Percentiles rank a stretch among this genome's conserved stretches.
Conservation (phyloP, 1,140 invertebrate genomes). For the Lordiphosa stackelbergi region DNA sequence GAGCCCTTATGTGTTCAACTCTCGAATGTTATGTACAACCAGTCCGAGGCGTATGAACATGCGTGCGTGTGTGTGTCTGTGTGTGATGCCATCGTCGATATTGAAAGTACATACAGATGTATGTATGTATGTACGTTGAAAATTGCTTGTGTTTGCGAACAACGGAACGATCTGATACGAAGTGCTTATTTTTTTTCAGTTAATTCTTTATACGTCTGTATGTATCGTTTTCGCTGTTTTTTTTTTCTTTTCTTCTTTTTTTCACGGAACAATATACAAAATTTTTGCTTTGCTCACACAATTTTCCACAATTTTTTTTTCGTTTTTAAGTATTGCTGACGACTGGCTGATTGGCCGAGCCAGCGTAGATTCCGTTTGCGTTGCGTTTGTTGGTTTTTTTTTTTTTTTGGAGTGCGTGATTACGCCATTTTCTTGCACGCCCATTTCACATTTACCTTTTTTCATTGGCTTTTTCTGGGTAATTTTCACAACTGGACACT, state of each 20-base stretch:
- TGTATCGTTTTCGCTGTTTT: slow-evolving; percentile 59
- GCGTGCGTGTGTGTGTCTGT: slow-evolving; percentile 53
- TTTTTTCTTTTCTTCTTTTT: slow-evolving; percentile 22
- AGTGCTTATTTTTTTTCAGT: slow-evolving; percentile 47
- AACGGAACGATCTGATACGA: slow-evolving; percentile 69
- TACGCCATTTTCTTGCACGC: slow-evolving; percentile 75
- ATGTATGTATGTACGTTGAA: slow-evolving; percentile 33
- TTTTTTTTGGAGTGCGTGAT: slow-evolving; percentile 68
- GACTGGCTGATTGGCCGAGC: slow-evolving; percentile 45
- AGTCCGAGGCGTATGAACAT: slow-evolving; percentile 37
- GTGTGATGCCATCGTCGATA: slow-evolving; percentile 74
- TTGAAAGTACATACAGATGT: slow-evolving; percentile 56
- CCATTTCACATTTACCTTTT: slow-evolving; percentile 66
- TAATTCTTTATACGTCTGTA: slow-evolving; percentile 52
- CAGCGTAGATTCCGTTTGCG: slow-evolving; percentile 60
- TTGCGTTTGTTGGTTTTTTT: slow-evolving; percentile 55
- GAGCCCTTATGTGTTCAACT: slow-evolving; percentile 67
- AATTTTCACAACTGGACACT: slow-evolving; percentile 35
- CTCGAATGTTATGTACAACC: slow-evolving; percentile 53
- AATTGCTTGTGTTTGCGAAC: slow-evolving; percentile 63
- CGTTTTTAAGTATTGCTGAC: slow-evolving; percentile 56
- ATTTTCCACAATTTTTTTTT: slow-evolving; percentile 46
- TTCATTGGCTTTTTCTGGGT: slow-evolving; percentile 27
- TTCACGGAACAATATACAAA: slow-evolving; percentile 63
- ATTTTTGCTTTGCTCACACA: slow-evolving; percentile 33